Evolutionary conservation across 2,797 vertebrate genomes (phyloP).

Genomic region (Arnoldichthys spilopterus): DNA sequence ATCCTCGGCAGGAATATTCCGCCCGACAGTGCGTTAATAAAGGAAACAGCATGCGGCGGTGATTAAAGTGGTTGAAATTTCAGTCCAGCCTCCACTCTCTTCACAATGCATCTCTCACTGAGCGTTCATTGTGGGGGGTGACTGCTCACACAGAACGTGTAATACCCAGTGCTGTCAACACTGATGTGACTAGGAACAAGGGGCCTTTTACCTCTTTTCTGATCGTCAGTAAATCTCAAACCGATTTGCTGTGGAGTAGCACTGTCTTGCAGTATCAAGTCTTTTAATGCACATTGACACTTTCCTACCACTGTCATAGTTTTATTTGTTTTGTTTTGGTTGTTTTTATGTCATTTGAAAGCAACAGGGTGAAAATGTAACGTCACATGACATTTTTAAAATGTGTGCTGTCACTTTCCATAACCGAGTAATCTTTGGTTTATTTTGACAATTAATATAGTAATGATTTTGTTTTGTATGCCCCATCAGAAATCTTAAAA

Average conservation of each 20-base stretch:
- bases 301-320: background rate
- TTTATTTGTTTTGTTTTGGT: background rate
- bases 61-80: conserved; percentile 67
- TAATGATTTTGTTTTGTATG: too few species aligned
- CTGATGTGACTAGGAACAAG: conserved; percentile 33
- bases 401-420: too few species aligned
- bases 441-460: too few species aligned
- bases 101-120: conserved; percentile 47
- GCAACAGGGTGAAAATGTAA: background rate
- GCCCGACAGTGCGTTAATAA: conserved; percentile 65
- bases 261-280: background rate
- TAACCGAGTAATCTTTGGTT: too few species aligned
- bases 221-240: conserved; percentile 38
- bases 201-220: conserved; percentile 39
- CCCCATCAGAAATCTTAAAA: too few species aligned
- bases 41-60: conserved; percentile 68
- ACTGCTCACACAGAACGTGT: conserved; percentile 34
- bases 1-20: conserved; percentile 67
- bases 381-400: too few species aligned
- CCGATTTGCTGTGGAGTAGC: conserved; percentile 4
- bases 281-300: background rate
- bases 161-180: conserved; percentile 41
- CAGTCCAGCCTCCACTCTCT: conserved; percentile 46
- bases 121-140: conserved; percentile 32
- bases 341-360: background rate